Conservation (phyloP, 2,113 vertebrate genomes). For the cat (Felis catus) region F.catus_Fca126_mat1.0 CM031414.1:39591001-39591500, state of each 20-base stretch:
- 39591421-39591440: background rate
- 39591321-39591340: background rate
- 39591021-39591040: background rate
- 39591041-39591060: background rate
- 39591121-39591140: background rate
- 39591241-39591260: background rate
- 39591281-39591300: conserved; percentile 14
- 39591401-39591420: background rate
- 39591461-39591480: background rate
- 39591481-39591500: no score
- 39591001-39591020: background rate
- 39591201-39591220: background rate
- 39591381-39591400: background rate
- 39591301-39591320: background rate
- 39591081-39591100: background rate
- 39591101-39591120: background rate
- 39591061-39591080: background rate
- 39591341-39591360: background rate
- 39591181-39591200: background rate
- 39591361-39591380: background rate
- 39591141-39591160: background rate
- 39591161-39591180: background rate
- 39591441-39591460: background rate
- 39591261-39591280: background rate
- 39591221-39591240: background rate